Percentiles rank a stretch among this genome's conserved stretches.
Evolutionary conservation across 2,113 vertebrate genomes (phyloP).

Genomic region (Galemys pyrenaicus): DNA sequence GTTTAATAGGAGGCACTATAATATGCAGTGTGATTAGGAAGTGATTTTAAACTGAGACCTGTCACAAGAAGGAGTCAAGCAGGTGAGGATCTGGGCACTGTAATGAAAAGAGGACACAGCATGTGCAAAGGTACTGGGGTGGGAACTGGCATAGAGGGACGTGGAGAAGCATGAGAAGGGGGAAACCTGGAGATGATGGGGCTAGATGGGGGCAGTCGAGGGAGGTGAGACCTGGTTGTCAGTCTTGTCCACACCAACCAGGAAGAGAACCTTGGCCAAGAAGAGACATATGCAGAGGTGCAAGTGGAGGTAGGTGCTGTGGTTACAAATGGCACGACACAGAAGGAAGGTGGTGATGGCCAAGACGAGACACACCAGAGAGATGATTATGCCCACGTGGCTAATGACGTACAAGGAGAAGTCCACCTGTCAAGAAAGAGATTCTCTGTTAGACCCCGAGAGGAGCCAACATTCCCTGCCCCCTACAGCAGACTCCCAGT

Average conservation of each 20-base stretch:
- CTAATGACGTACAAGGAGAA: slow-evolving; percentile 57
- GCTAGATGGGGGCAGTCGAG: no score
- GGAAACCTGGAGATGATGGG: neutral
- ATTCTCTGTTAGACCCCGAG: neutral
- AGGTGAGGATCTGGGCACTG: neutral
- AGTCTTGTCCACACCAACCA: slow-evolving; percentile 57
- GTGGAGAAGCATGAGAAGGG: neutral
- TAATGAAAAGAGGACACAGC: neutral
- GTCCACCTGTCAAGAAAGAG: slow-evolving; percentile 53
- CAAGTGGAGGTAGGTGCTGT: slow-evolving; percentile 78
- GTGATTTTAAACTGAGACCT: neutral
- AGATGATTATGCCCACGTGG: slow-evolving; percentile 60
- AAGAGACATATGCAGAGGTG: slow-evolving; percentile 83
- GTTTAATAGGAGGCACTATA: neutral
- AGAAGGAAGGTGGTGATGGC: slow-evolving; percentile 80
- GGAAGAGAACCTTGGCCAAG: slow-evolving; percentile 78
- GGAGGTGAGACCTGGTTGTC: slow-evolving; percentile 62
- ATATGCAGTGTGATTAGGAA: neutral
- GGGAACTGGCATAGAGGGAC: no score
- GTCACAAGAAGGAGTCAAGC: neutral
- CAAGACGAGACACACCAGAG: slow-evolving; percentile 74
- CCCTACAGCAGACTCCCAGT: neutral
- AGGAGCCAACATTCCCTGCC: neutral
- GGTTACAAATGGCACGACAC: slow-evolving; percentile 71
- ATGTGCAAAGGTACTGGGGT: neutral